Conservation (phyloP, 2,888 invertebrate genomes). For the Ernsta delagoae region DNA sequence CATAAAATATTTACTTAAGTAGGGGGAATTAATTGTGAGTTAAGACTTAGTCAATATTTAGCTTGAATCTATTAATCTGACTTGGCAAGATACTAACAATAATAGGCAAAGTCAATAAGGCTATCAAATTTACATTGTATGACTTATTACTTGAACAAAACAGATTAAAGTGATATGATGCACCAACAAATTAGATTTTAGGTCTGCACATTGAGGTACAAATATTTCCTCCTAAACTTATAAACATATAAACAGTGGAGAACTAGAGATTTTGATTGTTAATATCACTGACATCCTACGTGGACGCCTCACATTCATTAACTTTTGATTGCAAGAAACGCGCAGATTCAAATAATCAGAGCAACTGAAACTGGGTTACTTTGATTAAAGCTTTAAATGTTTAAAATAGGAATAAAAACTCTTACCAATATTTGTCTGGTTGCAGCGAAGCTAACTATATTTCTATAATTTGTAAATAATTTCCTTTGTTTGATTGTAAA, state of each 20-base stretch:
- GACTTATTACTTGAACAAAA: neutral
- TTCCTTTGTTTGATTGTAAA: conserved; percentile 56
- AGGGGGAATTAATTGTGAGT: too few species aligned
- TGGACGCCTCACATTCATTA: conserved; percentile 3
- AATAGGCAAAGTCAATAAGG: neutral
- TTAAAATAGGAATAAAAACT: conserved; percentile 38
- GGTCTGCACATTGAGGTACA: neutral
- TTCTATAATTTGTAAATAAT: conserved; percentile 43
- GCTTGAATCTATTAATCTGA: neutral
- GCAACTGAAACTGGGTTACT: conserved; percentile 17
- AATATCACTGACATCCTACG: conserved; percentile 13
- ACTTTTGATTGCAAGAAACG: conserved; percentile 19
- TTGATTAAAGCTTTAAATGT: neutral
- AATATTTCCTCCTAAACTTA: neutral
- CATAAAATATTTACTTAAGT: too few species aligned
- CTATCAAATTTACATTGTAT: neutral
- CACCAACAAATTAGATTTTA: neutral
- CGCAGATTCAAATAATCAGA: conserved; percentile 23
- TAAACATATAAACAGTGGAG: neutral
- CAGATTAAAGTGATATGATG: neutral
- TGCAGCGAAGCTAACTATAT: conserved; percentile 42
- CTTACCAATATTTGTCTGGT: conserved; percentile 55
- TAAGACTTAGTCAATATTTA: too few species aligned
- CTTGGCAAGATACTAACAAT: neutral
- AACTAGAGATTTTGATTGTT: too few species aligned